These are phyloP conservation scores for Anolis apletophallus DNA, from an alignment of 2,797 vertebrate genomes.

Conservation along the genomic window DNA sequence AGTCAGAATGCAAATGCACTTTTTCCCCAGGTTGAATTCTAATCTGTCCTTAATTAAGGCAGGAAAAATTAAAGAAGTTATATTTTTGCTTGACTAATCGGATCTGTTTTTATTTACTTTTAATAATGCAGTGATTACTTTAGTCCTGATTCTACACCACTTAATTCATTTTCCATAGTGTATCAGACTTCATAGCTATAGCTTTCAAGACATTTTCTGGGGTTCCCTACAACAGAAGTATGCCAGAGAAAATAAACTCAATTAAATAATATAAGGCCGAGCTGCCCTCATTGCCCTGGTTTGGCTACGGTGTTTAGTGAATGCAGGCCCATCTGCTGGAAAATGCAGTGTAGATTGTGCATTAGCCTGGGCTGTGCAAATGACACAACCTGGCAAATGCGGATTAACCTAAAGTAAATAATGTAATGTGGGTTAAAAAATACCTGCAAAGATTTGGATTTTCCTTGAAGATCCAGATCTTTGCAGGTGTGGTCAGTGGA, in stretches of 20 bases:
- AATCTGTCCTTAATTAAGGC: constrained; percentile 66
- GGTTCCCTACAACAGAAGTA: not conserved
- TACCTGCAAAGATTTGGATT: too few relatives aligned
- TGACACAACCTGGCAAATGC: too few relatives aligned
- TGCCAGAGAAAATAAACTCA: not conserved
- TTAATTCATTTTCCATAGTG: constrained; percentile 16
- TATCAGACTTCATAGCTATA: not conserved
- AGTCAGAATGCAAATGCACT: constrained; percentile 65
- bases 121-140: constrained; percentile 49
- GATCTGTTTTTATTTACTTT: constrained; percentile 51
- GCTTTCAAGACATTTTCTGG: not conserved
- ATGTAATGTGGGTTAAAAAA: too few relatives aligned
- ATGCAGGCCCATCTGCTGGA: too few relatives aligned
- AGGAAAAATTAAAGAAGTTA: constrained; percentile 45
- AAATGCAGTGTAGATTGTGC: too few relatives aligned
- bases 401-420: too few relatives aligned
- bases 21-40: constrained; percentile 64
- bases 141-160: not conserved
- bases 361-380: too few relatives aligned
- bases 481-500: too few relatives aligned
- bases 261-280: not conserved
- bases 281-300: not conserved
- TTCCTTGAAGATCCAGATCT: too few relatives aligned
- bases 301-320: not conserved
- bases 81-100: constrained; percentile 52